A percentile compares a stretch with the other conserved stretches of the same genome.
Evolutionary conservation across 1,140 invertebrate species (phyloP).

Genomic region (Drosophila subpulchrella): DNA sequence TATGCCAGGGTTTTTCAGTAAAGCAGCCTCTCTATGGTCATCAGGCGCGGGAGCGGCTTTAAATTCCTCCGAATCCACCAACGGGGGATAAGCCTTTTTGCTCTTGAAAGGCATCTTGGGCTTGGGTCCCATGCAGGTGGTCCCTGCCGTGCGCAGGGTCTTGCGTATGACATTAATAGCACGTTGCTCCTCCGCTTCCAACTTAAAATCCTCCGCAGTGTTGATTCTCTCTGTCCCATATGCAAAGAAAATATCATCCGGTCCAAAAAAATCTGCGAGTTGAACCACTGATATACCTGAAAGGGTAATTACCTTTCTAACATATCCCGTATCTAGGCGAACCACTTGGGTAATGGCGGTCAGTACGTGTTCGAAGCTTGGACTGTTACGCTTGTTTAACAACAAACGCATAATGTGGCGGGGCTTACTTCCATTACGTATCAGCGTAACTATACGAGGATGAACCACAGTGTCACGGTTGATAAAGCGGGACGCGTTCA

Average conservation of each 20-base stretch:
- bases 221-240: slow-evolving; percentile 94
- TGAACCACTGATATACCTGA: slow-evolving; percentile 91
- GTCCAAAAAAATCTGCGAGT: slow-evolving; percentile 94
- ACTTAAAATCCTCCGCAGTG: slow-evolving; percentile 94
- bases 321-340: slow-evolving; percentile 96
- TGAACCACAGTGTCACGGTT: slow-evolving; percentile 87
- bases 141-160: slow-evolving; percentile 86
- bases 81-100: slow-evolving; percentile 67
- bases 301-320: slow-evolving; percentile 95
- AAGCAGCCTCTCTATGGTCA: slow-evolving; percentile 45
- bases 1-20: slow-evolving; percentile 65
- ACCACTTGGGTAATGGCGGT: slow-evolving; percentile 96
- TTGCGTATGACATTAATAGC: slow-evolving; percentile 89
- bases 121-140: slow-evolving; percentile 86
- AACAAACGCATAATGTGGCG: slow-evolving; percentile 93
- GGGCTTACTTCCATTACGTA: slow-evolving; percentile 96
- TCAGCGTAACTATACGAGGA: slow-evolving; percentile 96
- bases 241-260: slow-evolving; percentile 94
- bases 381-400: slow-evolving; percentile 97
- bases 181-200: slow-evolving; percentile 94
- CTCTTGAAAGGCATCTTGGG: slow-evolving; percentile 89
- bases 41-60: neutral
- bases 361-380: slow-evolving; percentile 96
- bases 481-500: slow-evolving; percentile 55
- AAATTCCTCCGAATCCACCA: slow-evolving; percentile 2